Conservation (phyloP, 2,113 vertebrate species). For the Thomomys bottae region DNA sequence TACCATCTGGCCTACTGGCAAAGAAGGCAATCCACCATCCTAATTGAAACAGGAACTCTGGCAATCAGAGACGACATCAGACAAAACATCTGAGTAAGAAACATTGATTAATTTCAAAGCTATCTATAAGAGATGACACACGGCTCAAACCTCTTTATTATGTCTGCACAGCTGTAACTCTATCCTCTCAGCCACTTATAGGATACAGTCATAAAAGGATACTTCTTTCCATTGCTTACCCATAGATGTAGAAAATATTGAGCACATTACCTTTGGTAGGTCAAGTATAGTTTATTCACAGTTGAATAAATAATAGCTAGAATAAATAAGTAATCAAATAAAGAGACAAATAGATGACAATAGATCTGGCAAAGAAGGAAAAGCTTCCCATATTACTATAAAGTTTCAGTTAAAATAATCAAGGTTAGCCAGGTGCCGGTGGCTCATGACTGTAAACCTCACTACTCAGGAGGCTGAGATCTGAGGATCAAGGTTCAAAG, state of each 20-base stretch:
- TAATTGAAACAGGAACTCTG: not conserved
- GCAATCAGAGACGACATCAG: not conserved
- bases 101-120: conserved; percentile 4
- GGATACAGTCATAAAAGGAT: not conserved
- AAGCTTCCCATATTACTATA: not conserved
- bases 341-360: too few species aligned
- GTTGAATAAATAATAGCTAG: not conserved
- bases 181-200: not conserved
- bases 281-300: not conserved
- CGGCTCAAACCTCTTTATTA: not conserved
- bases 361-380: not conserved
- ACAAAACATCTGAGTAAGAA: not conserved
- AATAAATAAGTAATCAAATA: not conserved
- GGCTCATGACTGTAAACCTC: too few species aligned
- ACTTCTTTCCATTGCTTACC: not conserved
- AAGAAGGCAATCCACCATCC: not conserved
- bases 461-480: too few species aligned
- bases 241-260: not conserved
- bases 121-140: not conserved
- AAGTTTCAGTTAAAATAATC: not conserved
- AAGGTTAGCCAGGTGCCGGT: too few species aligned
- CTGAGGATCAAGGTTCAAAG: too few species aligned
- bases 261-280: not conserved
- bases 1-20: not conserved
- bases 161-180: not conserved